These are phyloP conservation scores for Drusus annulatus DNA, from an alignment of 1,140 invertebrate species.

Conservation along the genomic window DNA sequence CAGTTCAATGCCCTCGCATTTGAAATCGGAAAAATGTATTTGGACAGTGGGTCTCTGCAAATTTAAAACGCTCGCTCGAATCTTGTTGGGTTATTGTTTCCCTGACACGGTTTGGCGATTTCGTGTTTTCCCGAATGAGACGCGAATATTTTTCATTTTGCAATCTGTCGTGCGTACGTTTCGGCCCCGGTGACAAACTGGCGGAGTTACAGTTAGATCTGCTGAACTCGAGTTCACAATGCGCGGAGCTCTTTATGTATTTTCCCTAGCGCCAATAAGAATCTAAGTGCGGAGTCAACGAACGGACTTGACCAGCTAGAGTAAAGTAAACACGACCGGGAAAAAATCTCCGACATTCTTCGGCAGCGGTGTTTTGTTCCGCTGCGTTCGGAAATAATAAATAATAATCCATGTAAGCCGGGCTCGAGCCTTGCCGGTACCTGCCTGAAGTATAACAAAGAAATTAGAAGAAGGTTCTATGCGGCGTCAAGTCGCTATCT, in stretches of 20 bases:
- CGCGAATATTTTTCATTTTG: slow-evolving; percentile 6
- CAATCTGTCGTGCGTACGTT: slow-evolving; percentile 14
- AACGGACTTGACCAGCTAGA: slow-evolving; percentile 54
- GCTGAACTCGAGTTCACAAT: slow-evolving; percentile 37
- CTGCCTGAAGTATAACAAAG: too few relatives aligned
- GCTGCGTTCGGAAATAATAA: too few relatives aligned
- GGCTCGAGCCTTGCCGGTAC: too few relatives aligned
- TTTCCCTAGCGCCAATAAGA: slow-evolving; percentile 5
- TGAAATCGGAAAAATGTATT: too few relatives aligned
- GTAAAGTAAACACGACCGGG: slow-evolving; percentile 25
- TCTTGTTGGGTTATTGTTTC: neutral
- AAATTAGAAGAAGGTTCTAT: too few relatives aligned
- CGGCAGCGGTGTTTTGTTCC: neutral
- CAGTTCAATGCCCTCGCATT: too few relatives aligned
- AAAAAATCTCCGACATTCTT: slow-evolving; percentile 28
- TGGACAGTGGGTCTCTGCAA: too few relatives aligned
- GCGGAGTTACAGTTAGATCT: slow-evolving; percentile 11
- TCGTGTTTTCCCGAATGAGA: slow-evolving; percentile 11
- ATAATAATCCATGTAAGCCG: too few relatives aligned
- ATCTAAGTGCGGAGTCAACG: slow-evolving; percentile 46
- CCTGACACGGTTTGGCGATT: slow-evolving; percentile 5
- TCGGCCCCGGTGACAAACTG: slow-evolving; percentile 13
- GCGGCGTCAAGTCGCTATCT: too few relatives aligned
- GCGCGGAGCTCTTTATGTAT: slow-evolving; percentile 14
- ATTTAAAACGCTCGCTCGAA: too few relatives aligned